Conservation (phyloP, 2,797 vertebrate genomes). For the Hybognathus amarus region DNA sequence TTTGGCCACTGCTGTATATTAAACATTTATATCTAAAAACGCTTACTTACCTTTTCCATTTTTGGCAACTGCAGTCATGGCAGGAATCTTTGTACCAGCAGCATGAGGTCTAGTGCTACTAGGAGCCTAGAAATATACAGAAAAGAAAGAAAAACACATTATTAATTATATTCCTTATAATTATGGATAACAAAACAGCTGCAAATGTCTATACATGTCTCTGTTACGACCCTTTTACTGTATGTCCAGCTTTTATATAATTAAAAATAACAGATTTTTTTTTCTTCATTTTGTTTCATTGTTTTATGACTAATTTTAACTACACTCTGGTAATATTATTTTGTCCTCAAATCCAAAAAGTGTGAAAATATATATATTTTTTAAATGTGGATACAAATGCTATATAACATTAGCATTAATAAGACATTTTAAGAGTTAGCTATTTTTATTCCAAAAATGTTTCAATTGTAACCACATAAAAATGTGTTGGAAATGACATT, state of each 20-base stretch:
- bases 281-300: too few species aligned
- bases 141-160: not conserved
- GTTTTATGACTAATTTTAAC: not conserved
- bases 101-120: conserved; percentile 75
- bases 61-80: conserved; percentile 73
- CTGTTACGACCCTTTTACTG: not conserved
- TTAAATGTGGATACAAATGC: not conserved
- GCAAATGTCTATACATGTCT: not conserved
- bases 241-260: not conserved
- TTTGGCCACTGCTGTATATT: not conserved
- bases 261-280: not conserved
- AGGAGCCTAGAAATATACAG: conserved; percentile 56
- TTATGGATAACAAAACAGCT: not conserved
- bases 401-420: not conserved
- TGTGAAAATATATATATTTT: not conserved
- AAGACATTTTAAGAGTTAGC: not conserved
- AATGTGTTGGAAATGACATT: not conserved
- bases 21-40: not conserved
- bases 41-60: conserved; percentile 75
- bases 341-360: not conserved
- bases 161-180: not conserved
- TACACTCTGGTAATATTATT: too few species aligned
- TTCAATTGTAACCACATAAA: not conserved
- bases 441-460: not conserved
- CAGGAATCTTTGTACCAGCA: conserved; percentile 82